A percentile compares a stretch with the other conserved stretches of the same genome.
These are phyloP conservation scores for Psophia crepitans DNA, from an alignment of 2,113 vertebrate genomes.

Conservation along the genomic window DNA sequence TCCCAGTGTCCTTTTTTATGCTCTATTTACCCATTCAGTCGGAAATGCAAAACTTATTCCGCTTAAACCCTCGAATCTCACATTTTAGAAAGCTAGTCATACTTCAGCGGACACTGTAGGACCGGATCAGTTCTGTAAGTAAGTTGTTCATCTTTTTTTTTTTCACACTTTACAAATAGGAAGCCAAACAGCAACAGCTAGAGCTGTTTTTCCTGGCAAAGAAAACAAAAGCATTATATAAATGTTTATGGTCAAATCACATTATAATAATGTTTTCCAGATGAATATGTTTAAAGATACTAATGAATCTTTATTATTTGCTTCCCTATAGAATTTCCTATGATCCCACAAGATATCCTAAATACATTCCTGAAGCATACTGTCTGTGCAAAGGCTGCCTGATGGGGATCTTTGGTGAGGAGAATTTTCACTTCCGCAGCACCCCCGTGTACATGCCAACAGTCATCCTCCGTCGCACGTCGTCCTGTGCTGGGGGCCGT, in stretches of 20 bases:
- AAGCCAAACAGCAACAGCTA: not conserved
- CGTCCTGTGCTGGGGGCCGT: constrained; percentile 82
- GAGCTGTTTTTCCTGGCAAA: not conserved
- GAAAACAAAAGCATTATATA: not conserved
- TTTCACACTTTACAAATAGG: not conserved
- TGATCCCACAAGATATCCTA: constrained; percentile 83
- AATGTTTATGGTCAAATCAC: not conserved
- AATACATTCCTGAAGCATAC: constrained; percentile 91
- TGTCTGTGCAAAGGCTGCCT: constrained; percentile 94
- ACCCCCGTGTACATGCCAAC: constrained; percentile 85
- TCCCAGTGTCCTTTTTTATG: not conserved
- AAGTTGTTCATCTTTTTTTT: not conserved
- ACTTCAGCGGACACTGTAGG: not conserved
- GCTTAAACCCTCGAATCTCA: not conserved
- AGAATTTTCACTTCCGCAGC: constrained; percentile 84
- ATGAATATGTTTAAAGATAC: not conserved
- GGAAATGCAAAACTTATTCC: not conserved
- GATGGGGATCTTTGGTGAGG: constrained; percentile 75
- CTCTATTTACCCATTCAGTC: not conserved
- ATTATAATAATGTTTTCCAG: not conserved
- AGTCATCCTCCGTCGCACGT: constrained; percentile 81
- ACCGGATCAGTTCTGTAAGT: not conserved
- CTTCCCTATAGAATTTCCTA: constrained; percentile 81
- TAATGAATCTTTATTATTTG: not conserved
- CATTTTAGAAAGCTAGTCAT: not conserved